Base-by-base conservation (phyloP, 2,113 vertebrate genomes). In the Marmota monax region DNA sequence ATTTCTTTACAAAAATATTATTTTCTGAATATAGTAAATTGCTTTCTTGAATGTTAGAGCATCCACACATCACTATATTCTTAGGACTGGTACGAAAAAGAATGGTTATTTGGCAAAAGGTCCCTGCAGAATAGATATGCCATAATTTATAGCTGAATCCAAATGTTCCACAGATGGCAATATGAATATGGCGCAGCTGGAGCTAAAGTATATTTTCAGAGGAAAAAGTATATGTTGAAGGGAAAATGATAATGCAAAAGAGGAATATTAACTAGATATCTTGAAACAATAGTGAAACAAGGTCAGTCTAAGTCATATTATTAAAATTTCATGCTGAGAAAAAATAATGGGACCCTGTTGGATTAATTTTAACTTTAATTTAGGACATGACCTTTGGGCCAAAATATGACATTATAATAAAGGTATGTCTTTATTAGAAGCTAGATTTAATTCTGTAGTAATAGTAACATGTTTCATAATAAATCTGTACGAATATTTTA, bases 281-380 rank as follows among this genome's bases (percentile, higher is more conserved):
- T 96, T 98, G 95, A 96, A 98, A 98, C 53, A 97, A 97, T 93
- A 98, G 96, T 98, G 96, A 78, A 98, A 97, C 94, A 99, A 98
- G 98, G 98, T 99, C 98, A 99, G 94, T 95, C 97, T 98, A 97
- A 98, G 98, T 97, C 95, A 98, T 97, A 98, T 92, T 98, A 96
- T 96, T 97, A 88, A 97, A 82, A 77, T 98, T 98, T 98, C 98
- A 97, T 96, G 96, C 97, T 96, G 98, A 39, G 98, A 92, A 98
- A 92, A 98, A 98, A 98, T 99, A 98, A 99, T 99, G 97, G 94
- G 93, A 98, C 96, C 84, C 98, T 93, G 96, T 92, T 98, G 98
- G 98, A 98, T 98, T 99, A 98, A 99, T 99, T 99, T 98, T 98
- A 97, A 51, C 67, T 98, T 96, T 98, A 98, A 98, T 98, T 97